phyloP scores from a whole-genome alignment of 2,888 invertebrate species.

The Sycophila texana region DNA sequence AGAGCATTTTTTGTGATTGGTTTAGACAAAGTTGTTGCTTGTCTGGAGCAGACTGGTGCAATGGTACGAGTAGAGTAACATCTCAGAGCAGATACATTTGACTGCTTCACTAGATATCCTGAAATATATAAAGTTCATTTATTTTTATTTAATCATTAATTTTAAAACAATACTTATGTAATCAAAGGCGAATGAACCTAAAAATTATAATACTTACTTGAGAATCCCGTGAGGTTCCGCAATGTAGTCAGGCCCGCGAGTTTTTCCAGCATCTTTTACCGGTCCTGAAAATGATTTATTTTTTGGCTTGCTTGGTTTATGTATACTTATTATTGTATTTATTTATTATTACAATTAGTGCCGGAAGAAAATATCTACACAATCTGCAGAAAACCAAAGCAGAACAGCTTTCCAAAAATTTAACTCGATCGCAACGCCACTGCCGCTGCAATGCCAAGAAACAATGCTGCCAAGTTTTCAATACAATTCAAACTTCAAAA shows the following conservation, averaged over 20 bases:
- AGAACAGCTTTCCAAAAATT: conserved; percentile 8
- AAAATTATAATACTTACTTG: conserved; percentile 48
- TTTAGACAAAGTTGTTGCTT: conserved; percentile 33
- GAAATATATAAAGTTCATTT: not conserved
- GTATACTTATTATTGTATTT: conserved; percentile 6
- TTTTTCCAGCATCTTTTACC: conserved; percentile 46
- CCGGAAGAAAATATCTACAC: conserved; percentile 25
- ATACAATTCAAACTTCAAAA: not conserved
- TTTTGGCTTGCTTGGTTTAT: not conserved
- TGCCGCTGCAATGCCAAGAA: not conserved
- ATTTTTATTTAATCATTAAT: not conserved
- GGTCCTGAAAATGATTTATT: not conserved
- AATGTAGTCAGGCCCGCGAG: conserved; percentile 39
- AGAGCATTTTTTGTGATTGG: conserved; percentile 41
- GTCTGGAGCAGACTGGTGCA: conserved; percentile 15
- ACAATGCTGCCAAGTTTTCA: conserved; percentile 35
- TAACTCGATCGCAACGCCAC: conserved; percentile 29
- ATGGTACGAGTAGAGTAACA: conserved; percentile 24
- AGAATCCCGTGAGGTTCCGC: conserved; percentile 38
- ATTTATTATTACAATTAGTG: conserved; percentile 7
- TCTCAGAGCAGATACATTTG: conserved; percentile 32
- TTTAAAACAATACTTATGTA: conserved; percentile 48
- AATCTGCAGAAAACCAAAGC: not conserved
- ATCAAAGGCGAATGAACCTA: conserved; percentile 31
- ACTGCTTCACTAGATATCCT: conserved; percentile 30